Conservation (phyloP, 2,797 vertebrate species). For the Anguilla pacifica region DNA sequence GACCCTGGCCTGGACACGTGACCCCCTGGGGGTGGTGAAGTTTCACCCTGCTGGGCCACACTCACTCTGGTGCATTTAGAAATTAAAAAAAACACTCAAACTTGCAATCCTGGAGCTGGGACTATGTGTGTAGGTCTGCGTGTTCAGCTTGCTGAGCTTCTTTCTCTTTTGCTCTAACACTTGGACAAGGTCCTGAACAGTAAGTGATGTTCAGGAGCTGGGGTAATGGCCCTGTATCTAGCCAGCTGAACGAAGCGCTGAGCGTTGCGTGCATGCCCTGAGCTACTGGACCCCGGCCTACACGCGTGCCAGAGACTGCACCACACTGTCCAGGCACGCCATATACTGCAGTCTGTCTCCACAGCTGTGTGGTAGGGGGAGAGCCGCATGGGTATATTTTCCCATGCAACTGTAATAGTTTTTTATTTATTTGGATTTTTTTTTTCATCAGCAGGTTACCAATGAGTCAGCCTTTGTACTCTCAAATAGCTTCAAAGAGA, state of each 20-base stretch:
- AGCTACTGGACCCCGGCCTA: neutral
- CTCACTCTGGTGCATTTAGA: neutral
- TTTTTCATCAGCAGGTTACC: neutral
- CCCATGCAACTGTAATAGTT: neutral
- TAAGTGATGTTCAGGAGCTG: neutral
- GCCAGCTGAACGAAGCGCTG: neutral
- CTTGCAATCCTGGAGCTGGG: no score
- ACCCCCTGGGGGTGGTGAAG: neutral
- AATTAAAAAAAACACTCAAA: neutral
- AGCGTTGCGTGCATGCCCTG: neutral
- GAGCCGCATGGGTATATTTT: neutral
- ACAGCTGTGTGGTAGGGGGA: neutral
- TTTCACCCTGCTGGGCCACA: neutral
- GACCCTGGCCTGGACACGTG: neutral
- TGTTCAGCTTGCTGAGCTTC: no score
- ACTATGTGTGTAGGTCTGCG: no score
- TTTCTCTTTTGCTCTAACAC: neutral
- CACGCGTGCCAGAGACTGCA: neutral
- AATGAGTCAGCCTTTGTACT: neutral
- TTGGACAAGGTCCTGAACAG: neutral
- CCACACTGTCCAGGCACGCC: neutral
- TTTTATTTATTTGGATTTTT: neutral
- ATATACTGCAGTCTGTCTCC: neutral
- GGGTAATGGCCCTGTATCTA: neutral
- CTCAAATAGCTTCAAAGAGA: neutral